Base-by-base conservation (phyloP, 2,888 invertebrate species). In the Polyommatus icarus region DNA sequence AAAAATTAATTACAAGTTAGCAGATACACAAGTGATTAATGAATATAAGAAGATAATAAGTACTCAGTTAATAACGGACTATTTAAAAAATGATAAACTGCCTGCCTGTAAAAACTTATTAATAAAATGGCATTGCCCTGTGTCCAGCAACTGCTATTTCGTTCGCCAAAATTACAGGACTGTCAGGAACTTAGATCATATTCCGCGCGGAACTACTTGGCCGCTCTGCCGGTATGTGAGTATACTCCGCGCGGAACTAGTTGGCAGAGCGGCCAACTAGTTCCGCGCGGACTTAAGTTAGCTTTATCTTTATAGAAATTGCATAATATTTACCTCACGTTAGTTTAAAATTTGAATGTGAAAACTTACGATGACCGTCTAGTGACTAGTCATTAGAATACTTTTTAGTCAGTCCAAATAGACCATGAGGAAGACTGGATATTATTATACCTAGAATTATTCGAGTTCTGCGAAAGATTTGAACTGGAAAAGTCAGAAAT, bases 1-100 rank as follows among this genome's bases (percentile, higher is more conserved):
- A 67, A 59, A 12, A 32, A 18, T 18, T 67, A 67, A 67, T 67
- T 67, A 67, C 67, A 32, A 67, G 67, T 67, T 32, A 67, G 67
- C 6, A 67, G 29, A 15, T 67, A 67, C 5, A 67, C 6, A 32
- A 67, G 24, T 67, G 67, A 67, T 67, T 67, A 67, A 67, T 67
- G 67, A 67, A 6, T 29, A 67, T 29, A 67, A 61, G 61, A 24
- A 10, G 61, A 61, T 61, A 20, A 61, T 61, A n/a, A n/a, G n/a
- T n/a, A 61, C 20, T 10, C 10, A n/a, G 12, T 15, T 20, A 15
- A 8, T 67, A 67, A 67, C 32, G 67, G 67, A 67, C 32, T 15
- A 32, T 32, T 5, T 67, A 15, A 24, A 67, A 32, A 32, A n/a
- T 1, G 20, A 59, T 59, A 8, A 59, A 20, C 4, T 54, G 50